Percentiles rank a stretch among this genome's conserved stretches.
Conservation (phyloP, 1,140 invertebrate species). For the Sarcophaga bullata region DNA sequence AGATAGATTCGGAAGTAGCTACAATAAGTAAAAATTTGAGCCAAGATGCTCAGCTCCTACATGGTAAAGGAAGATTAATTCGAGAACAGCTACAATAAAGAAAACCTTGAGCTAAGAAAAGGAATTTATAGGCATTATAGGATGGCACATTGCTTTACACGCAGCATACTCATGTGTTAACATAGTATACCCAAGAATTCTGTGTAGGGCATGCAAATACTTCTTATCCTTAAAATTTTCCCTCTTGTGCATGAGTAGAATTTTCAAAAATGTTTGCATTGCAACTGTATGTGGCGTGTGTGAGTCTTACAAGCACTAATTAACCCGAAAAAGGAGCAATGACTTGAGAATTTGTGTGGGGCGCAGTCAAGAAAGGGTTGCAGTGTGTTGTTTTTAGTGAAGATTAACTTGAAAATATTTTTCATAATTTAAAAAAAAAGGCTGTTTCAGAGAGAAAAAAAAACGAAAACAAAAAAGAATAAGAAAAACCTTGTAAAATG, state of each 20-base stretch:
- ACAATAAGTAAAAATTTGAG: too few relatives aligned
- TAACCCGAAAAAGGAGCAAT: background rate
- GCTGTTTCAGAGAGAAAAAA: background rate
- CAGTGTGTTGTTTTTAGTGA: background rate
- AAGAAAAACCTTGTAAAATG: background rate
- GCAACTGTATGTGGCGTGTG: background rate
- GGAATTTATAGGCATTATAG: too few relatives aligned
- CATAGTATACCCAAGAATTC: too few relatives aligned
- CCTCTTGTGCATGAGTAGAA: background rate
- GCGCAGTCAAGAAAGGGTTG: background rate
- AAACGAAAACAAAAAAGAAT: too few relatives aligned
- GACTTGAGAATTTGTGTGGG: background rate
- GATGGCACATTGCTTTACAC: too few relatives aligned
- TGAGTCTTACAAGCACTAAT: conserved; percentile 14
- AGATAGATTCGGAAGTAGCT: too few relatives aligned
- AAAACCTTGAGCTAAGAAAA: too few relatives aligned
- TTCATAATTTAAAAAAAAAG: conserved; percentile 16
- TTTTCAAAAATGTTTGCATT: background rate
- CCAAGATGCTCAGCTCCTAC: too few relatives aligned
- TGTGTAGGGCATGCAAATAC: background rate
- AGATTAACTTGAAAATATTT: conserved; percentile 12
- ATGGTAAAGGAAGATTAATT: too few relatives aligned
- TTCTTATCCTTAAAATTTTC: conserved; percentile 9
- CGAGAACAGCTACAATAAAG: too few relatives aligned
- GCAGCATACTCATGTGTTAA: too few relatives aligned